Percentiles rank a stretch among this genome's conserved stretches.
Evolutionary conservation across 2,113 vertebrate species (phyloP).

Genomic region (Barbus barbus): DNA sequence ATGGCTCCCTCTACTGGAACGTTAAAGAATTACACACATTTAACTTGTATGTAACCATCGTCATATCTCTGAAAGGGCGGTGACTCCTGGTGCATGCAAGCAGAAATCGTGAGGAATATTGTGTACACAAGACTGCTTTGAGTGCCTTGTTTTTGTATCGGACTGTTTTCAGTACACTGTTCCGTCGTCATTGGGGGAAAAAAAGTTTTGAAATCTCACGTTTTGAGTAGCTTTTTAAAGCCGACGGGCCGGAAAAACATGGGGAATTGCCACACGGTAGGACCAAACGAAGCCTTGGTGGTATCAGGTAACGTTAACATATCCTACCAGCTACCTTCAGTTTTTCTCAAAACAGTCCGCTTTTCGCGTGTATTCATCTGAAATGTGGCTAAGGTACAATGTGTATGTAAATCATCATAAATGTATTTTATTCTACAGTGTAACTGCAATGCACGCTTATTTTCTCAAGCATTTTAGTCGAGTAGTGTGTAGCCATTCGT

Average conservation of each 20-base stretch:
- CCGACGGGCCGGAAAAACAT: slow-evolving; percentile 56
- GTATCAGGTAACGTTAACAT: slow-evolving; percentile 83
- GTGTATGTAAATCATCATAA: not conserved
- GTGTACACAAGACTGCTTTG: not conserved
- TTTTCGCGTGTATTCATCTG: not conserved
- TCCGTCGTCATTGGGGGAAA: not conserved
- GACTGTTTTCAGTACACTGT: not conserved
- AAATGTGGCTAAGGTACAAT: not conserved
- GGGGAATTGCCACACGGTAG: slow-evolving; percentile 84
- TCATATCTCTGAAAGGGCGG: slow-evolving; percentile 22
- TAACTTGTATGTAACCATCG: not conserved
- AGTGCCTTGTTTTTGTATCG: not conserved
- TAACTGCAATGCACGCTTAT: not conserved
- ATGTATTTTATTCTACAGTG: not conserved
- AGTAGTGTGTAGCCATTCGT: not conserved
- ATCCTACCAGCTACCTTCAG: not conserved
- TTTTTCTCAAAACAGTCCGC: not conserved
- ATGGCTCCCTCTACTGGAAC: not conserved
- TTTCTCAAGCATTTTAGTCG: not conserved
- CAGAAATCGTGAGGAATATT: not conserved
- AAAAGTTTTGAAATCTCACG: not conserved
- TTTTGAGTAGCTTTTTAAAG: slow-evolving; percentile 9
- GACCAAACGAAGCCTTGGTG: slow-evolving; percentile 84
- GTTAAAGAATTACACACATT: not conserved
- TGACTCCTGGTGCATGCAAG: slow-evolving; percentile 2